Conservation (phyloP, 2,888 invertebrate species). For the Drosophila seclusa region DNA sequence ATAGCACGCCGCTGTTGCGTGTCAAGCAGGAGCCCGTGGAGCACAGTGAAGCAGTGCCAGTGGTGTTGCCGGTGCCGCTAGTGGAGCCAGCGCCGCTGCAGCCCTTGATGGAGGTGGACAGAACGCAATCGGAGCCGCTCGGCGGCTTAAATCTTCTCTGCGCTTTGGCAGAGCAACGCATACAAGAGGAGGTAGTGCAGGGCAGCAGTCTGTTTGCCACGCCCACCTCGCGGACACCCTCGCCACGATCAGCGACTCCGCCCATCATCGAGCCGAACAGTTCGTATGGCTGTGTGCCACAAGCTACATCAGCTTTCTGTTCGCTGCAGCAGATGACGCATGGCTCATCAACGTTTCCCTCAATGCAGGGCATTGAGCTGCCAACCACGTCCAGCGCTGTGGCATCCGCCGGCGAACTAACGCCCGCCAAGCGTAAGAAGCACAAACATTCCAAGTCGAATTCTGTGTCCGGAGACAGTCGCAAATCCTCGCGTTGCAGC, state of each 20-base stretch:
- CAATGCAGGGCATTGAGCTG: conserved; percentile 81
- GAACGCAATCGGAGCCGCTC: conserved; percentile 81
- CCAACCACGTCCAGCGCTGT: conserved; percentile 65
- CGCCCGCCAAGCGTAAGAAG: conserved; percentile 84
- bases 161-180: conserved; percentile 93
- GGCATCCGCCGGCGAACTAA: conserved; percentile 18
- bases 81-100: conserved; percentile 22
- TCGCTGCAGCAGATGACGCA: conserved; percentile 27
- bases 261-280: conserved; percentile 15
- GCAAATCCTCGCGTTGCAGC: conserved; percentile 79
- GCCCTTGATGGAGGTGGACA: conserved; percentile 39
- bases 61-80: conserved; percentile 6
- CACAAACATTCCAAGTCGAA: conserved; percentile 85
- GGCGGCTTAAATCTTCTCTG: conserved; percentile 91
- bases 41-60: conserved; percentile 44
- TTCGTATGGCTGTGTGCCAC: conserved; percentile 10
- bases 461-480: conserved; percentile 57
- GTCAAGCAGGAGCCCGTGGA: conserved; percentile 84
- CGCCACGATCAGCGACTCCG: conserved; percentile 41
- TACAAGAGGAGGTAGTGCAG: conserved; percentile 87
- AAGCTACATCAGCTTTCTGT: conserved; percentile 24
- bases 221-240: conserved; percentile 65
- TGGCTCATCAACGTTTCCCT: conserved; percentile 71
- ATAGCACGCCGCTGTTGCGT: conserved; percentile 86
- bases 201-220: conserved; percentile 72